Evolutionary conservation across 2,888 invertebrate species (phyloP).

Genomic region (Harpagoxenus sublaevis): DNA sequence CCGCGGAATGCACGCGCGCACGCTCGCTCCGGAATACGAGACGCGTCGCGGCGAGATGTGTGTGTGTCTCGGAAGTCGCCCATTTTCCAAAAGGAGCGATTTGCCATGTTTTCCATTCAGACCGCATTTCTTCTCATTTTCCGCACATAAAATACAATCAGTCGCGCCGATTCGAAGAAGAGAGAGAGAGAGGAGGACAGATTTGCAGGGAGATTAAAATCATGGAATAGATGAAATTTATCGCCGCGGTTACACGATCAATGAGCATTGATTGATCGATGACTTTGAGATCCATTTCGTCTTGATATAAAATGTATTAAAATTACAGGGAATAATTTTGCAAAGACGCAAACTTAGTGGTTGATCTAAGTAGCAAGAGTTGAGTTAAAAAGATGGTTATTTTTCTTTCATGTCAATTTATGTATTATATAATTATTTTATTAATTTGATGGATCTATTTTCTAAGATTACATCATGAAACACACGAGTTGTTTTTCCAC

Average conservation of each 20-base stretch:
- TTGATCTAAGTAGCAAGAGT: neutral
- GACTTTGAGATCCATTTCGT: neutral
- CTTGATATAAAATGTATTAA: neutral
- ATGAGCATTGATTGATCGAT: neutral
- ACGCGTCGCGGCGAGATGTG: neutral
- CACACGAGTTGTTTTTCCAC: neutral
- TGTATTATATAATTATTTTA: neutral
- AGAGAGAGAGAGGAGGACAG: neutral
- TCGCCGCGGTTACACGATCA: neutral
- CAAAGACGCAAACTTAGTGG: neutral
- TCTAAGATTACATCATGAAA: neutral
- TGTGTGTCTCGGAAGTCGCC: neutral
- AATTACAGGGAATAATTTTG: neutral
- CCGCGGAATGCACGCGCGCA: constrained; percentile 1
- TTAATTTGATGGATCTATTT: neutral
- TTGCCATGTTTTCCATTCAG: neutral
- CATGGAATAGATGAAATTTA: neutral
- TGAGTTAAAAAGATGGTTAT: neutral
- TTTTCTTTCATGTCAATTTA: neutral
- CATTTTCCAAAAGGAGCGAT: neutral
- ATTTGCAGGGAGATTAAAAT: neutral
- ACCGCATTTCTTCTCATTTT: neutral
- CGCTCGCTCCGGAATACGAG: neutral
- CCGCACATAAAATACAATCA: neutral
- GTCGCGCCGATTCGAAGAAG: neutral